Evolutionary conservation across 2,888 invertebrate genomes (phyloP), one percentile per base, ranked within the genome.

Genomic region (Bibio marci): DNA sequence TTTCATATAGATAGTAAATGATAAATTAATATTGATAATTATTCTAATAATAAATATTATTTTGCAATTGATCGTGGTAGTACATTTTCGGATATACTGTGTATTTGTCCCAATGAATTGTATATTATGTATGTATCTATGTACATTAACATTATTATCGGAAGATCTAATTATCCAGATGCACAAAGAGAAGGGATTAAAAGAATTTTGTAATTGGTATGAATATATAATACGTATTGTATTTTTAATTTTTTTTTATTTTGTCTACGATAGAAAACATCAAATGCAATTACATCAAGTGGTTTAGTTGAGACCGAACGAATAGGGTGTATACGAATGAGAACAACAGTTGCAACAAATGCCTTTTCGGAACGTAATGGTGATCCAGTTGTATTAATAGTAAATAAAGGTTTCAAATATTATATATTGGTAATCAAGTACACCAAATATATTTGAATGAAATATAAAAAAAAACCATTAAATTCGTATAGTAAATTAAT

Each of bases 31-130:
- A n/a, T n/a, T n/a, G n/a, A n/a, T n/a, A n/a, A n/a, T n/a, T n/a
- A n/a, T n/a, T n/a, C 22, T 6, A 22, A 22, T 33, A 25, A 32
- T 11, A 81, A 82, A 54, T 94, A 88, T 61, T 79, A 82, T 52
- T 98, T 98, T 64, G 92, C 97, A 0, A 95, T 98, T 45, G 97
- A 98, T 62, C 75, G 97, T 14, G 97, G 98, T 3, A 97, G 97
- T 28, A 98, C 97, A 2, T 98, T 98, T 56, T 98, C 98, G 0
- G 98, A 98, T 60, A 81, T 98, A 14, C 90, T 86, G 57, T 90
- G 91, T 10, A 73, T 78, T 49, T 91, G 91, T 57, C 94, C 97
- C 0, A 66, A 64, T 49, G 90, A n/a, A 1, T n/a, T n/a, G n/a
- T n/a, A n/a, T n/a, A n/a, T n/a, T n/a, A n/a, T n/a, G n/a, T n/a